A percentile compares a stretch with the other conserved stretches of the same genome.
Conservation (phyloP, 2,888 invertebrate species). For the Clanis bilineata region DNA sequence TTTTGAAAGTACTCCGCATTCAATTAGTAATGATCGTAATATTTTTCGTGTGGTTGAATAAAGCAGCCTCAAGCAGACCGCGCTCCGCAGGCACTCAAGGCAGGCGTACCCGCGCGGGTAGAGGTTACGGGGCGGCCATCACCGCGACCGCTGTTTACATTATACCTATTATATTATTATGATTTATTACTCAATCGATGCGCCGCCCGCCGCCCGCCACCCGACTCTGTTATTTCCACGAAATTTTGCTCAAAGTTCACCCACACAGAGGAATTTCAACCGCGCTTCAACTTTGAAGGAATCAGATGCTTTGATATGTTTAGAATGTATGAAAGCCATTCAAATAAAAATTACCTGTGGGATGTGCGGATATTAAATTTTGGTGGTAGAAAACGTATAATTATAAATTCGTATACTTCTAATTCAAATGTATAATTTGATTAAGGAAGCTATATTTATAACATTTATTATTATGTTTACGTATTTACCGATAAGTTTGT, state of each 20-base stretch:
- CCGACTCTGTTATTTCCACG: conserved; percentile 59
- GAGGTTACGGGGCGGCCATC: conserved; percentile 34
- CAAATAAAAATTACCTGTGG: conserved; percentile 9
- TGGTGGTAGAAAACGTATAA: not conserved
- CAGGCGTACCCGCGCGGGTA: conserved; percentile 36
- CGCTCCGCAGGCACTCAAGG: conserved; percentile 34
- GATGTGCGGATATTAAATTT: not conserved
- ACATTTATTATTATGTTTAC: no score
- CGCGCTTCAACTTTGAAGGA: conserved; percentile 64
- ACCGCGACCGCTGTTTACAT: conserved; percentile 66
- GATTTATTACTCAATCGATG: conserved; percentile 79
- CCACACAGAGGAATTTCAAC: conserved; percentile 68
- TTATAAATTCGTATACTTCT: no score
- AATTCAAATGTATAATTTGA: no score
- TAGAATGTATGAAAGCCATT: conserved; percentile 9
- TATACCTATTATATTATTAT: conserved; percentile 75
- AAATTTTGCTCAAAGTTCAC: conserved; percentile 64
- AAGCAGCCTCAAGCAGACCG: conserved; percentile 28
- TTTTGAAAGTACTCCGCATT: conserved; percentile 22
- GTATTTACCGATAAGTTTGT: no score
- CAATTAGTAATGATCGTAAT: conserved; percentile 40
- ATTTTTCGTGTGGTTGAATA: conserved; percentile 40
- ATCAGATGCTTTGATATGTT: conserved; percentile 66
- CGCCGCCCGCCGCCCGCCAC: conserved; percentile 43
- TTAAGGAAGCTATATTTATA: no score